A percentile compares a stretch with the other conserved stretches of the same genome.
Conservation (phyloP, 2,113 vertebrate genomes). For the Tyrannus savana region DNA sequence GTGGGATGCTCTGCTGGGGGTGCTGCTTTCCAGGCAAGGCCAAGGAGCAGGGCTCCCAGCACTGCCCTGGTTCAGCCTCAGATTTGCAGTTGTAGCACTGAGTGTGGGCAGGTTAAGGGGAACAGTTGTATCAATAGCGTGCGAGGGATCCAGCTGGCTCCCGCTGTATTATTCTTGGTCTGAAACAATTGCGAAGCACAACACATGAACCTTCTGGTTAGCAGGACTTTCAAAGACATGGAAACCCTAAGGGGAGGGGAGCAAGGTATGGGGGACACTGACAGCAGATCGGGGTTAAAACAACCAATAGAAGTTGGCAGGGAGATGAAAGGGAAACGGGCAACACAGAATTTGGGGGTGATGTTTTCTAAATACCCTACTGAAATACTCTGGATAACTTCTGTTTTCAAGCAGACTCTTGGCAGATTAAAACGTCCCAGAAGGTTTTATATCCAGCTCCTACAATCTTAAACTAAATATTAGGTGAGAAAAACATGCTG, state of each 20-base stretch:
- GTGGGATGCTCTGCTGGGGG: not conserved
- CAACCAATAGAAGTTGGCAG: not conserved
- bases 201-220: constrained; percentile 60
- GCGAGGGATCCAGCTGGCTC: constrained; percentile 54
- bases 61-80: not conserved
- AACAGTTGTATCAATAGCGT: constrained; percentile 60
- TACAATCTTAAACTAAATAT: constrained; percentile 52
- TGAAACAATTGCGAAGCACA: constrained; percentile 36
- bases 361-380: constrained; percentile 8
- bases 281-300: not conserved
- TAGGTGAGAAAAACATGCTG: constrained; percentile 59
- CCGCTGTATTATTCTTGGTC: constrained; percentile 59
- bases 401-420: constrained; percentile 28
- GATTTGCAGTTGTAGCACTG: constrained; percentile 30
- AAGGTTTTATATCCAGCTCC: constrained; percentile 46
- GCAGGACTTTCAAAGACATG: constrained; percentile 22
- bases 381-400: not conserved
- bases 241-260: not conserved
- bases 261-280: rapidly evolving
- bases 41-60: not conserved
- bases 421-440: constrained; percentile 46
- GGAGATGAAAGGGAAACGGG: not conserved
- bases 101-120: constrained; percentile 55
- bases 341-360: not conserved
- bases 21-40: not conserved